Evolutionary conservation across 2,888 invertebrate genomes (phyloP), one percentile per base, ranked within the genome.

Genomic region (Choreutis nemorana): DNA sequence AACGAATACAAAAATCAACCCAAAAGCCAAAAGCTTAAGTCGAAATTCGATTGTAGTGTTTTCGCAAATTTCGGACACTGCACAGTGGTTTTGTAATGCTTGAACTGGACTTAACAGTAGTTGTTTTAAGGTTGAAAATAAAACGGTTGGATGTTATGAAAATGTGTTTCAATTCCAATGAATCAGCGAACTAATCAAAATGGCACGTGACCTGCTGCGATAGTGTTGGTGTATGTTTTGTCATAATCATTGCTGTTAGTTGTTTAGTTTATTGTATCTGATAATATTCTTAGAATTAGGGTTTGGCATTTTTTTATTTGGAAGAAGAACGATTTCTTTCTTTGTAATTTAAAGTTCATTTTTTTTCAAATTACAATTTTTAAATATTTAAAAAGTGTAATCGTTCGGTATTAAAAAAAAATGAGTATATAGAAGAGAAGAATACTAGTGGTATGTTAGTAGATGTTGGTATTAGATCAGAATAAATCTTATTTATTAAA

Each of bases 101-200:
- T 8, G 38, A 26, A 31, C 26, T 41, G 10, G 14, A 32, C 31
- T 35, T 33, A 39, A 22, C 4, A 1, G 1, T 7, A 3, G 9
- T 30, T 4, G 11, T 1, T 2, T 42, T 44, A 36, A 38, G 14
- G 40, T 32, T 14, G 10, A 35, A 32, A 41, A 27, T 45, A 6
- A 7, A 23, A 28, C 31, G 22, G n/a, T n/a, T 9, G n/a, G 2
- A n/a, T 13, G 14, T 26, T 14, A 3, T 29, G 14, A 28, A 26
- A 29, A 30, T 33, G 36, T 35, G 39, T 45, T 42, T 42, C 36
- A 32, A 42, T 55, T 50, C 49, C 48, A 55, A 57, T 52, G 52
- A 57, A 56, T 61, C 51, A 50, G 45, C 37, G 50, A 64, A 64
- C 62, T 64, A 72, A 73, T 75, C 67, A 65, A 62, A 52, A 33